Evolutionary conservation across 2,888 invertebrate genomes (phyloP).

Genomic region (Amiota communis): DNA sequence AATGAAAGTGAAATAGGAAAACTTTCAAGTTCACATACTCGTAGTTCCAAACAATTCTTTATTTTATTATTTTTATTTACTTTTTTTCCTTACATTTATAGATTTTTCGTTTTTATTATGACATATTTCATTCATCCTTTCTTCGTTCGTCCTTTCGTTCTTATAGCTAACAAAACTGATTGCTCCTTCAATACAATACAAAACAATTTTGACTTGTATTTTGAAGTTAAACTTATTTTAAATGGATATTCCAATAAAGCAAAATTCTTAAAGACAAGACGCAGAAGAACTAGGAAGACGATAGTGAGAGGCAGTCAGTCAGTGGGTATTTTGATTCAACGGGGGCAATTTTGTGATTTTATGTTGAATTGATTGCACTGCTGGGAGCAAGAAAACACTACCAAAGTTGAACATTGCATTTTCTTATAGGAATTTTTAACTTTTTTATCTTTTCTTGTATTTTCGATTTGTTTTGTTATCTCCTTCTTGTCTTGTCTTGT

Average conservation of each 20-base stretch:
- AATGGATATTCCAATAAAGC: background rate
- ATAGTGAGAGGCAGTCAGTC: no score
- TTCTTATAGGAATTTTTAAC: background rate
- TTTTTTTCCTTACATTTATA: no score
- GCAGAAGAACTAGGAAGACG: no score
- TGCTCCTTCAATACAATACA: background rate
- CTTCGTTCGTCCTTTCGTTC: background rate
- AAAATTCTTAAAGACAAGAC: no score
- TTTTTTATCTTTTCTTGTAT: background rate
- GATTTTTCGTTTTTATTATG: background rate
- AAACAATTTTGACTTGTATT: background rate
- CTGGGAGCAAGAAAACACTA: slow-evolving; percentile 32
- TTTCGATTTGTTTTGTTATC: slow-evolving; percentile 10
- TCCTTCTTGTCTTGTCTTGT: slow-evolving; percentile 14
- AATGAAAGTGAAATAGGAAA: no score
- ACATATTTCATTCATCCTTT: background rate
- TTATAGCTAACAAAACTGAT: slow-evolving; percentile 7
- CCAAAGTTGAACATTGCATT: slow-evolving; percentile 14
- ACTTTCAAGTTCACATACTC: no score
- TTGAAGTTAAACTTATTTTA: slow-evolving; percentile 12
- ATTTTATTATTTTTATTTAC: no score
- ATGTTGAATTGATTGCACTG: slow-evolving; percentile 27
- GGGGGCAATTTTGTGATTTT: background rate
- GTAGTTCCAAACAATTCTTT: no score
- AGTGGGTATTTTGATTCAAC: no score